A percentile compares a stretch with the other conserved stretches of the same genome.
These are phyloP conservation scores for Vespertilio murinus DNA, from an alignment of 2,797 vertebrate genomes.

Conservation along the genomic window DNA sequence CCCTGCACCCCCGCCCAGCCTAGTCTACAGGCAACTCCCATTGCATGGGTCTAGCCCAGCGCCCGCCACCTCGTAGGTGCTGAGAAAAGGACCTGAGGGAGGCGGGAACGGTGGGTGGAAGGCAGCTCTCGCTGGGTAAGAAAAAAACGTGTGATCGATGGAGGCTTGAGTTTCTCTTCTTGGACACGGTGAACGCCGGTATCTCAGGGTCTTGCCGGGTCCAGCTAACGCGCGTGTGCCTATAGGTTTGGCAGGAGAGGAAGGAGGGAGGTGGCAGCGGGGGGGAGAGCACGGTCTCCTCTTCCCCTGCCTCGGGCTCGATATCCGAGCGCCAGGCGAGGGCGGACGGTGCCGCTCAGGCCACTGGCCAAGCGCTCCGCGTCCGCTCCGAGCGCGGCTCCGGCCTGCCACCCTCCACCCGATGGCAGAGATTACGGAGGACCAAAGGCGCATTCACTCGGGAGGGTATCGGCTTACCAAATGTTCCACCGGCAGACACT, in stretches of 20 bases:
- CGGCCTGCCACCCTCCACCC: background rate
- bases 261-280: background rate
- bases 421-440: slow-evolving; percentile 66
- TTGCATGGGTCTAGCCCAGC: rapidly evolving
- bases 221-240: background rate
- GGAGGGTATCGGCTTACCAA: slow-evolving; percentile 41
- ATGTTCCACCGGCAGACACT: slow-evolving; percentile 6
- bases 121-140: background rate
- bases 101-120: background rate
- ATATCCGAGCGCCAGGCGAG: background rate
- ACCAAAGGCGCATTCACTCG: slow-evolving; percentile 62
- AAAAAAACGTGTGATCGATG: background rate
- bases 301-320: background rate
- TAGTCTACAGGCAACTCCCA: background rate
- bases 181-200: background rate
- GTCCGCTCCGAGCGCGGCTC: slow-evolving; percentile 6
- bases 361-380: slow-evolving; percentile 25
- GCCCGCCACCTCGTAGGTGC: background rate
- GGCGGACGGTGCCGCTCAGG: background rate
- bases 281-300: background rate
- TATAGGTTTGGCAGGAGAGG: background rate
- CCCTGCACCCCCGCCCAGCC: rapidly evolving
- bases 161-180: slow-evolving; percentile 30
- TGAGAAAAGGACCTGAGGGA: background rate
- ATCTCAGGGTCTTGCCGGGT: background rate